Evolutionary conservation across 2,888 invertebrate genomes (phyloP), one percentile per base, ranked within the genome.

Genomic region (Idaea straminata): DNA sequence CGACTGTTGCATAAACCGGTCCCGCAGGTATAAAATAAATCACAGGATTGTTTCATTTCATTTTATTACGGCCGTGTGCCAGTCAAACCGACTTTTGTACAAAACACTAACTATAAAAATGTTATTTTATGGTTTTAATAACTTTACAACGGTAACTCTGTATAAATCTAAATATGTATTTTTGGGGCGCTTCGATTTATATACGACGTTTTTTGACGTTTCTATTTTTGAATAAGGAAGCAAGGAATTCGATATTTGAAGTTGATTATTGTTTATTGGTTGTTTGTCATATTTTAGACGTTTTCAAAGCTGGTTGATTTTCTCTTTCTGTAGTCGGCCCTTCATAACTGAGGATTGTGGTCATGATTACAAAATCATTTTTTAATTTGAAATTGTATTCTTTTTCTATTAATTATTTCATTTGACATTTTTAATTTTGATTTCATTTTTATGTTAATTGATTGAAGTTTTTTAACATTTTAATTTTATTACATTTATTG

Each of bases 41-140:
- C 91, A 89, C 80, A 72, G 85, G 82, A 89, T 89, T 88, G 89
- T 89, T 89, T 88, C 88, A 89, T 90, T 87, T 83, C 85, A 88
- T 89, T 90, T 89, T 88, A 89, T 90, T 87, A 87, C 84, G 73
- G 83, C 67, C 74, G 82, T 77, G 80, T 82, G 83, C 85, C 85
- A 79, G 87, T 87, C 88, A 87, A 81, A 73, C 76, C 77, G 80
- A 80, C 81, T 83, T 83, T 82, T 79, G 82, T 83, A 80, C 83
- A 78, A 82, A 84, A 79, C 80, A 80, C 77, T 76, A 79, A 84
- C 82, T 82, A 84, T 88, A 87, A 86, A 88, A 87, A 82, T 74
- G 75, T 74, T 82, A 80, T 82, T 87, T 86, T 84, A 84, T 82
- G 78, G 75, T 77, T 82, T 83, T 84, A 83, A 85, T 85, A 84